Evolutionary conservation across 1,140 invertebrate species (phyloP), one percentile per base, ranked within the genome.

Genomic region (Neuroterus valhalla): DNA sequence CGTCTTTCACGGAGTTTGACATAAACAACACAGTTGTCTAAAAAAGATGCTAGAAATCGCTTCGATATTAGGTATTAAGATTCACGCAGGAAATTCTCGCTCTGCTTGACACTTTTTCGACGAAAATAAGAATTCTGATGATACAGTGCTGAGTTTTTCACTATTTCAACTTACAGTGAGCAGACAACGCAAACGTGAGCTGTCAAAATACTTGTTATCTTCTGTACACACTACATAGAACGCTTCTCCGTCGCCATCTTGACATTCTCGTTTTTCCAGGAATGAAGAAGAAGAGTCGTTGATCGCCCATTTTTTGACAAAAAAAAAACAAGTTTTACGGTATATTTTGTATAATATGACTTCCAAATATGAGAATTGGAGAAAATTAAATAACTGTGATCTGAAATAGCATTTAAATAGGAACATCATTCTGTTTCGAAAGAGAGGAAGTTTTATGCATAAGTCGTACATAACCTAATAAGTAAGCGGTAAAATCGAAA

Each of bases 221-320:
- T 55, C 10, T 55, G 14, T 21, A 23, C 52, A 50, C 48, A 50
- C 17, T 21, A 52, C 31, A 66, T 19, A 66, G 55, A 21, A 68
- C 67, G 43, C 42, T 45, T 48, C 68, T 21, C 68, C 45, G 48
- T 70, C 68, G 68, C 68, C 68, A 70, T 70, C 68, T 70, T 70
- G 55, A 62, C 52, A 15, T 19, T 42, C 17, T 68, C 19, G 14
- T 0, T 4, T 66, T 66, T 66, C 19, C 55, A 21, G 17, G 19
- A 38, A 38, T 38, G 31, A 8, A 5, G 31, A 5, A 48, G 3
- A 3, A 17, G 15, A 68, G 6, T n/a, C 31, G 26, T 68, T 68
- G 38, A 68, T 14, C 66, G 12, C 44, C 66, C n/a, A 68, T 68
- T 68, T 68, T 15, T 68, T 5, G 21, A 2, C 6, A 3, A 15